phyloP scores from a whole-genome alignment of 2,113 vertebrate species.

The Lates calcarifer region DNA sequence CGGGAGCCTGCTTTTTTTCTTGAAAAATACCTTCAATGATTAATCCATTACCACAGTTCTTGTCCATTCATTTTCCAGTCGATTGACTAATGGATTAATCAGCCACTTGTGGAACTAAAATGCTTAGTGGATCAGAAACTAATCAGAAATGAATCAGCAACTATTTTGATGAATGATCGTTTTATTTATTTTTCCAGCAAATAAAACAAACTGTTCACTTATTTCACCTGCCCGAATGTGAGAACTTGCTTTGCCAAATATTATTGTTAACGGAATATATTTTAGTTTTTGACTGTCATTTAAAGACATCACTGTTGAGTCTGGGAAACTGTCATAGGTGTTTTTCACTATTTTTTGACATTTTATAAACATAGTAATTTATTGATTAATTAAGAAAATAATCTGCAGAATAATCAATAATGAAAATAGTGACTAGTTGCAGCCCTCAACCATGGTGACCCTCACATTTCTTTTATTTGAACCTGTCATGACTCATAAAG shows the following conservation, averaged over 20 bases:
- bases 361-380: neutral
- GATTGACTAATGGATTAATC: neutral
- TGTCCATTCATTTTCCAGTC: neutral
- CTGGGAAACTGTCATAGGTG: neutral
- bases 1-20: neutral
- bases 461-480: neutral
- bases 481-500: slow-evolving; percentile 5
- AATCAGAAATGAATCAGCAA: neutral
- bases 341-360: neutral
- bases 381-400: neutral
- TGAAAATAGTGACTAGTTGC: neutral
- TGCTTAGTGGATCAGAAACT: neutral
- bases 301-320: neutral
- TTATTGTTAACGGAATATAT: neutral
- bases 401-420: neutral
- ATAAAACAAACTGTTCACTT: neutral
- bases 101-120: neutral
- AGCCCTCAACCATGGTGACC: neutral
- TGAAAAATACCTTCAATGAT: neutral
- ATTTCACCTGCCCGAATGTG: neutral
- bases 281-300: neutral
- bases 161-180: neutral
- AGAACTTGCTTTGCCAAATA: too few species aligned
- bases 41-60: neutral
- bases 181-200: neutral